Percentiles rank a stretch among this genome's conserved stretches.
Conservation (phyloP, 2,888 invertebrate species). For the Leptinotarsa rubiginosa region DNA sequence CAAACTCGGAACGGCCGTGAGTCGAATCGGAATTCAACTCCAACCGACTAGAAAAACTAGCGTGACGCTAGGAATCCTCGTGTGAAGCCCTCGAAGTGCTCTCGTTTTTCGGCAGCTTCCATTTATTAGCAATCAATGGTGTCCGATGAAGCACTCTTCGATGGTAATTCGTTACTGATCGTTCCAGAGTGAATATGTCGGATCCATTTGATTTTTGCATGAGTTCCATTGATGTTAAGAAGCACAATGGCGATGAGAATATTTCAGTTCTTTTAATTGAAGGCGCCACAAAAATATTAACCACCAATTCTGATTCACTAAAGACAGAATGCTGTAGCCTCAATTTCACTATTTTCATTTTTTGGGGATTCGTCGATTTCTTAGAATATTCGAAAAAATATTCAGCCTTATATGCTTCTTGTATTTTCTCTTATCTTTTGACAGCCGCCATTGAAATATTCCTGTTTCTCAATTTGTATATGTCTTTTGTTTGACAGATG, state of each 20-base stretch:
- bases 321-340: too few relatives aligned
- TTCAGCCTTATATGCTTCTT: too few relatives aligned
- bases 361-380: too few relatives aligned
- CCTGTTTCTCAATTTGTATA: too few relatives aligned
- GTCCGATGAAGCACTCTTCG: not conserved
- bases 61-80: conserved; percentile 8
- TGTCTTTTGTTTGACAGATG: too few relatives aligned
- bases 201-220: not conserved
- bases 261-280: too few relatives aligned
- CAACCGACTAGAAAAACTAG: conserved; percentile 11
- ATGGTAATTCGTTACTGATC: not conserved
- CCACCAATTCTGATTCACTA: too few relatives aligned
- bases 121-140: not conserved
- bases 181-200: not conserved
- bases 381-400: too few relatives aligned
- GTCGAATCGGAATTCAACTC: conserved; percentile 1
- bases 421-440: too few relatives aligned
- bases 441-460: too few relatives aligned
- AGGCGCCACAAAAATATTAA: too few relatives aligned
- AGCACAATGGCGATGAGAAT: not conserved
- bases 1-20: not conserved
- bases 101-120: conserved; percentile 10
- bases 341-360: too few relatives aligned
- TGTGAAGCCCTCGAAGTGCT: not conserved
- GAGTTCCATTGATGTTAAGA: not conserved